A percentile compares a stretch with the other conserved stretches of the same genome.
phyloP scores from a whole-genome alignment of 2,113 vertebrate species.

The Ochotona curzoniae region DNA sequence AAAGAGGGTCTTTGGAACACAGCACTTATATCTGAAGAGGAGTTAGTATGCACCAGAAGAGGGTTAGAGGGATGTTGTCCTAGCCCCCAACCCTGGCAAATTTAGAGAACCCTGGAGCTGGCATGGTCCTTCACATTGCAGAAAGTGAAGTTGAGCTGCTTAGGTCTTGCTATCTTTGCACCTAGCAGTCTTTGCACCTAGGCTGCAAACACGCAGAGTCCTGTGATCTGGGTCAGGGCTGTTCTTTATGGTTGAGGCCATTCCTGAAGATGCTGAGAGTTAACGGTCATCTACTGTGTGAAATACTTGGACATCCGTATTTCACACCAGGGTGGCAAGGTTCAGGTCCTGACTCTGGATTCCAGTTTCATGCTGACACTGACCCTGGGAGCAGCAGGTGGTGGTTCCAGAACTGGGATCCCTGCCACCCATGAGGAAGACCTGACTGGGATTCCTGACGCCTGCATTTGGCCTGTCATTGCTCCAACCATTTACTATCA shows the following conservation, averaged over 20 bases:
- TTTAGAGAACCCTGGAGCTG: background rate
- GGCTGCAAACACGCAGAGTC: background rate
- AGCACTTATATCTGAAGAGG: background rate
- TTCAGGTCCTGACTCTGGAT: too few relatives aligned
- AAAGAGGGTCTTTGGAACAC: background rate
- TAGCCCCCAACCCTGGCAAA: too few relatives aligned
- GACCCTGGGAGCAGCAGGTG: too few relatives aligned
- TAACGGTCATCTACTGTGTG: background rate
- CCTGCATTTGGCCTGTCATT: too few relatives aligned
- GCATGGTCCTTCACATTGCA: background rate
- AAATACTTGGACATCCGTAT: too few relatives aligned
- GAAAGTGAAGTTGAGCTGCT: background rate
- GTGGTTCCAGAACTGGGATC: too few relatives aligned
- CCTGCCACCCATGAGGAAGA: too few relatives aligned
- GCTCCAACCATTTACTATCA: too few relatives aligned
- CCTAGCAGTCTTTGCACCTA: background rate
- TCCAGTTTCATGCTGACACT: too few relatives aligned
- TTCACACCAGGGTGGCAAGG: too few relatives aligned
- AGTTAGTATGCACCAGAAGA: background rate
- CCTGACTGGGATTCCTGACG: too few relatives aligned
- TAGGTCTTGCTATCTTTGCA: background rate
- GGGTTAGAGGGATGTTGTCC: background rate
- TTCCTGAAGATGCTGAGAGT: background rate
- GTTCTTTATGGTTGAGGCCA: background rate
- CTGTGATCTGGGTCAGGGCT: background rate